phyloP scores from a whole-genome alignment of 2,888 invertebrate species.

The Conistra vaccinii region DNA sequence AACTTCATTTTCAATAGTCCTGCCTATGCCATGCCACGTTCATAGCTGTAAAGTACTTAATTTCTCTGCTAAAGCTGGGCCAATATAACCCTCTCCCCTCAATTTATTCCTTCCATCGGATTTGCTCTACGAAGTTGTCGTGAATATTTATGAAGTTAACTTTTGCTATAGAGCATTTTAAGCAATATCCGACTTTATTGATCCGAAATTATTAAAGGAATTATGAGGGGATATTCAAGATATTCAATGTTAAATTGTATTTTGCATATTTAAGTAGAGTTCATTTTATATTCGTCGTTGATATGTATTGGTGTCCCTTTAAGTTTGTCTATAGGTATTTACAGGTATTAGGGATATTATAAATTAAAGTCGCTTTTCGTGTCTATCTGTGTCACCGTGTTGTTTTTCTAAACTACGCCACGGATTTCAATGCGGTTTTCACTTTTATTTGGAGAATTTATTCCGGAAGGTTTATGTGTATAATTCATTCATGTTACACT shows the following conservation, averaged over 20 bases:
- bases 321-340: neutral
- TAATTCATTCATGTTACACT: too few relatives aligned
- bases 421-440: neutral
- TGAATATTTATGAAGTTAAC: constrained; percentile 85
- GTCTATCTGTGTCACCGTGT: neutral
- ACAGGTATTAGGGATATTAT: neutral
- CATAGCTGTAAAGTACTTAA: constrained; percentile 27
- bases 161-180: constrained; percentile 79
- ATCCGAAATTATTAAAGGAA: constrained; percentile 66
- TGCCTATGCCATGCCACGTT: neutral
- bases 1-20: constrained; percentile 1
- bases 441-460: neutral
- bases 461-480: neutral
- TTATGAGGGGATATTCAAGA: constrained; percentile 47
- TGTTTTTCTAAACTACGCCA: neutral
- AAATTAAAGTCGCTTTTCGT: too few relatives aligned
- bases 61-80: constrained; percentile 60
- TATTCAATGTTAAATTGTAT: constrained; percentile 33
- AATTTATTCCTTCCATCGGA: constrained; percentile 83
- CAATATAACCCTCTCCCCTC: constrained; percentile 77
- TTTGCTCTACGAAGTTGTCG: constrained; percentile 74
- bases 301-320: neutral
- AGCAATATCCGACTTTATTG: constrained; percentile 74
- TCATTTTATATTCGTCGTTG: constrained; percentile 5
- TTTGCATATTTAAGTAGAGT: constrained; percentile 10